Evolutionary conservation across 2,113 vertebrate species (phyloP).

Genomic region (Excalfactoria chinensis): DNA sequence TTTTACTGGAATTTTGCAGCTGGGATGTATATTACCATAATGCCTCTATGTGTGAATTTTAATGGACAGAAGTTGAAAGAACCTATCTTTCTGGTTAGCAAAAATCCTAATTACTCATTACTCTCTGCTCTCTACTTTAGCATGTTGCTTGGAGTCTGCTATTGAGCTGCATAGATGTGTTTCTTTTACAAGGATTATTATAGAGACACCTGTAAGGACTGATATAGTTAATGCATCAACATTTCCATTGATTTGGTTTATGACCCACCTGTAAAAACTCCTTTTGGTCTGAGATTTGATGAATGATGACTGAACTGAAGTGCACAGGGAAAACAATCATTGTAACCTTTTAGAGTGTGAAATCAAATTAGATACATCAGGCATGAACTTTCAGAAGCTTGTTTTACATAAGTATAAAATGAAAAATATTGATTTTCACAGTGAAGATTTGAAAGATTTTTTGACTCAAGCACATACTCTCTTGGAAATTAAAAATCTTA

Average conservation of each 20-base stretch:
- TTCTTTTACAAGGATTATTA: conserved; percentile 80
- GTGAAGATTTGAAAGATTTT: conserved; percentile 19
- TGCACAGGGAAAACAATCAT: conserved; percentile 50
- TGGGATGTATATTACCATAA: conserved; percentile 17
- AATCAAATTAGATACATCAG: conserved; percentile 59
- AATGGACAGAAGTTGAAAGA: conserved; percentile 41
- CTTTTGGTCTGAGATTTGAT: conserved; percentile 73
- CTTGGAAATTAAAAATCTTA: conserved; percentile 7
- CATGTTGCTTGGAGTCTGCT: conserved; percentile 47
- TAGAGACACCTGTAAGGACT: conserved; percentile 78
- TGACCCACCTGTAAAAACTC: conserved; percentile 84
- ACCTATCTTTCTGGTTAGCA: conserved; percentile 49
- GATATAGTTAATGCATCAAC: conserved; percentile 78
- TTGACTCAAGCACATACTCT: neutral
- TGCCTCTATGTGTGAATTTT: conserved; percentile 20
- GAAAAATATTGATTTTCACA: conserved; percentile 40
- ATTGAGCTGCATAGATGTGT: conserved; percentile 64
- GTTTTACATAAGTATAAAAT: conserved; percentile 27
- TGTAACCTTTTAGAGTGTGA: conserved; percentile 48
- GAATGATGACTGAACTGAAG: conserved; percentile 73
- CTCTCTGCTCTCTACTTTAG: conserved; percentile 51
- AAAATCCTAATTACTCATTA: conserved; percentile 60
- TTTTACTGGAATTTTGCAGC: conserved; percentile 42
- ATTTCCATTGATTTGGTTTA: conserved; percentile 83
- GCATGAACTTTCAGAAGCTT: conserved; percentile 69